Conservation (phyloP, 2,797 vertebrate species). For the Tinamus major region DNA sequence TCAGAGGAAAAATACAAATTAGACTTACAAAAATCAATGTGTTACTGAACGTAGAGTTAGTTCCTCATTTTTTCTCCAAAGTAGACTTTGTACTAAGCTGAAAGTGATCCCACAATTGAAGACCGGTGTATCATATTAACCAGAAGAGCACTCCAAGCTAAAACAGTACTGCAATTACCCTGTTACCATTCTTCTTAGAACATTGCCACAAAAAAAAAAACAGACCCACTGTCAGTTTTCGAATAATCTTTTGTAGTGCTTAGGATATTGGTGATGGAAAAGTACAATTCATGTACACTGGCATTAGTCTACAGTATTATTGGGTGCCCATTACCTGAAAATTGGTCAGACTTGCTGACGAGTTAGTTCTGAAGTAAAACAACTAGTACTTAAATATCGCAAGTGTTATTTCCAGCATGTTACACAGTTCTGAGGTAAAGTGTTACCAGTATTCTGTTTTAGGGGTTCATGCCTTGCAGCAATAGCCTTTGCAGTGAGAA, state of each 20-base stretch:
- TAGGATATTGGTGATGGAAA: slow-evolving; percentile 11
- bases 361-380: slow-evolving; percentile 59
- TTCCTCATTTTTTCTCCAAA: neutral
- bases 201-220: neutral
- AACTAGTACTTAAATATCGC: slow-evolving; percentile 74
- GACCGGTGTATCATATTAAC: neutral
- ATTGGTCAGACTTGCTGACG: slow-evolving; percentile 49
- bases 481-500: neutral
- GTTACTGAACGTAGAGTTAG: slow-evolving; percentile 16
- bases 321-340: slow-evolving; percentile 57
- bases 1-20: slow-evolving; percentile 19
- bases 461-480: neutral
- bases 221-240: slow-evolving; percentile 43
- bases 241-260: slow-evolving; percentile 39
- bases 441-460: slow-evolving; percentile 57
- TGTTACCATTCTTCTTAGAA: slow-evolving; percentile 13
- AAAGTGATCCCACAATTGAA: neutral
- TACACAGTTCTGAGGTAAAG: slow-evolving; percentile 79
- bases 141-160: neutral
- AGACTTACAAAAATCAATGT: neutral
- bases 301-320: slow-evolving; percentile 26
- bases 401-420: slow-evolving; percentile 74
- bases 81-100: neutral
- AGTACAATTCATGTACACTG: neutral
- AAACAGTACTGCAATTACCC: neutral